Base-by-base conservation (phyloP, 2,113 vertebrate genomes). In the Notarius quadriscutis region DNA sequence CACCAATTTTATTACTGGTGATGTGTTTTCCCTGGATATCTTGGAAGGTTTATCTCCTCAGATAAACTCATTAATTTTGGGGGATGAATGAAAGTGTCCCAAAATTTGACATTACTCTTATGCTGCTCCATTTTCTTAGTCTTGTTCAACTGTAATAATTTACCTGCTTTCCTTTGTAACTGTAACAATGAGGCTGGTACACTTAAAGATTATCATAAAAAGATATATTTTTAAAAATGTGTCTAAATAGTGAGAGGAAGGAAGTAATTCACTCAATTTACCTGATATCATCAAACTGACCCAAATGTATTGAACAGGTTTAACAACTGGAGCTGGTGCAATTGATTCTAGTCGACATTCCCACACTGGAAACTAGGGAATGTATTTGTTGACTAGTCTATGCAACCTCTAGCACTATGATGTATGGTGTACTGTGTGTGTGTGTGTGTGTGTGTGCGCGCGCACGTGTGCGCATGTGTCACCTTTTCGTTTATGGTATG, bases 401-500 rank as follows among this genome's bases (percentile, higher is more conserved):
- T 74, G 71, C 1, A 48, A 48, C 15, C 25, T 17, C 30, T 18
- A 48, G 34, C 71, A 74, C 30, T 72, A 18, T 48, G 7, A 20
- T 4, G 71, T 75, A 34, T 17, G 27, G 10, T 81, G 17, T 81
- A 58, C 50, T 51, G 30, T 63, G 71, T 81, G 75, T 86, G 75
- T 58, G 67, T 78, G 53, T 81, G 75, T 12, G 34, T 65, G 69
- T 62, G 30, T 77, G 57, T 81, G 77, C n/a, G n/a, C n/a, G n/a
- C n/a, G n/a, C n/a, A n/a, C n/a, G 79, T 57, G 53, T 72, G 65
- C 7, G 27, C 51, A 55, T 22, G 30, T 0, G 41, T 1, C 93
- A 98, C 98, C 98, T 97, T 96, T 97, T 50, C 97, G 96, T 88
- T 97, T 99, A 93, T 98, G 97, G 92, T 99, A 99, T 55, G 97